Conservation (phyloP, 2,797 vertebrate species). For the Aldrovandia affinis region DNA sequence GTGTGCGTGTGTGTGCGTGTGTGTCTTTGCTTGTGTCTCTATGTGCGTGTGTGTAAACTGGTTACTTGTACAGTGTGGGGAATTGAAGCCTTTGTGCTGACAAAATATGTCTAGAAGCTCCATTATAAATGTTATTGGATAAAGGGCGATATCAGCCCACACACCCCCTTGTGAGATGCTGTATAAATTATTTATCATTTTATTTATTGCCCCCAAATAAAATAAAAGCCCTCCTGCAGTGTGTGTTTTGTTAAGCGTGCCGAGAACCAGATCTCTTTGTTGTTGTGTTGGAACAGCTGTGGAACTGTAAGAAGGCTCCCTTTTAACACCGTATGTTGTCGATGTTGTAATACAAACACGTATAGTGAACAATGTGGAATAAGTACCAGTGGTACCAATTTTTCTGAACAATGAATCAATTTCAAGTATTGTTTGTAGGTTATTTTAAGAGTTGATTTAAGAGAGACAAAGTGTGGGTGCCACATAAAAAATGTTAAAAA, state of each 20-base stretch:
- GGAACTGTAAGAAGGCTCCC: neutral
- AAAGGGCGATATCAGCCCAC: slow-evolving; percentile 53
- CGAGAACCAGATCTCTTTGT: slow-evolving; percentile 57
- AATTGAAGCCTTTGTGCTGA: neutral
- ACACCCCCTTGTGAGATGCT: slow-evolving; percentile 27
- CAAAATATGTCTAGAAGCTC: slow-evolving; percentile 41
- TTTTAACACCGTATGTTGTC: neutral
- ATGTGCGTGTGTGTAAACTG: neutral
- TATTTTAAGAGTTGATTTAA: no score
- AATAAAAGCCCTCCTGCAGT: slow-evolving; percentile 43
- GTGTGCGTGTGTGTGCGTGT: no score
- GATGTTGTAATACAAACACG: neutral
- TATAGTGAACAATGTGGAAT: neutral
- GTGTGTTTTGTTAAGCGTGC: slow-evolving; percentile 56
- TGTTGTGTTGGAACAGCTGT: neutral
- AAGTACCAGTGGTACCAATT: no score
- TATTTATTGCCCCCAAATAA: neutral
- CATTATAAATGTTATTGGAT: slow-evolving; percentile 62
- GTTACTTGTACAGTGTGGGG: neutral
- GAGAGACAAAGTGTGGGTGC: no score
- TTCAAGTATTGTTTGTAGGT: no score
- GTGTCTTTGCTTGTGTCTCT: no score
- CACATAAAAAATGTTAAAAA: no score
- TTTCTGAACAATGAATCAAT: no score
- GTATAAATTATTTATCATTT: slow-evolving; percentile 58